Evolutionary conservation across 2,888 invertebrate species (phyloP), one percentile per base, ranked within the genome.

Genomic region (Tetramorium bicarinatum): DNA sequence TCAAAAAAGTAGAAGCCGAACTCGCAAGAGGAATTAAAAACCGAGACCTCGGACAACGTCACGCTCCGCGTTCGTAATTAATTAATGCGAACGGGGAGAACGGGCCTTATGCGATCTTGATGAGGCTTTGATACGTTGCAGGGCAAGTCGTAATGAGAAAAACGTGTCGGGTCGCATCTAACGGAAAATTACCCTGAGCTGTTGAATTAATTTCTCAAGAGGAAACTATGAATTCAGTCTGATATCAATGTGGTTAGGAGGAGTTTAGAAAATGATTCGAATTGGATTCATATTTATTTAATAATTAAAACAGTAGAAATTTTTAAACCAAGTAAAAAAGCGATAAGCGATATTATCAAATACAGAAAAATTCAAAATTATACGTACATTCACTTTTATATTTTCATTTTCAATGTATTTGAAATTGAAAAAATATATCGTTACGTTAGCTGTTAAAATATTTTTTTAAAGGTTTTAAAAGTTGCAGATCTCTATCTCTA

Each of bases 191-290:
- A 72, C 79, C 38, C 59, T 34, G 79, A 59, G 72, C 72, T 59
- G 72, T 79, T 79, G 79, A 80, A 80, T 80, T 80, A 80, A 80
- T 80, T 72, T 72, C 79, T 79, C 79, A 72, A 79, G 72, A 59
- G 47, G 59, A 61, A 80, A 72, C 59, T 59, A 71, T 47, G 47
- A 80, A 59, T 56, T 69, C 54, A 67, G 18, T 71, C 34, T 47
- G 25, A 21, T 47, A 59, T 61, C 59, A 80, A 72, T 61, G 34
- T 21, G 13, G 47, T 72, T 72, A 61, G 15, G 29, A 44, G 21
- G 34, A 59, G 56, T 71, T 72, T 47, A 59, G 11, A 77, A 80
- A 61, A 72, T 61, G 25, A 72, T 59, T 59, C 25, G 34, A 47
- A 71, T 34, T 9, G 15, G 21, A 62, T 44, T 34, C 18, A n/a